phyloP scores from a whole-genome alignment of 2,888 invertebrate genomes.

The Aplocera efformata region DNA sequence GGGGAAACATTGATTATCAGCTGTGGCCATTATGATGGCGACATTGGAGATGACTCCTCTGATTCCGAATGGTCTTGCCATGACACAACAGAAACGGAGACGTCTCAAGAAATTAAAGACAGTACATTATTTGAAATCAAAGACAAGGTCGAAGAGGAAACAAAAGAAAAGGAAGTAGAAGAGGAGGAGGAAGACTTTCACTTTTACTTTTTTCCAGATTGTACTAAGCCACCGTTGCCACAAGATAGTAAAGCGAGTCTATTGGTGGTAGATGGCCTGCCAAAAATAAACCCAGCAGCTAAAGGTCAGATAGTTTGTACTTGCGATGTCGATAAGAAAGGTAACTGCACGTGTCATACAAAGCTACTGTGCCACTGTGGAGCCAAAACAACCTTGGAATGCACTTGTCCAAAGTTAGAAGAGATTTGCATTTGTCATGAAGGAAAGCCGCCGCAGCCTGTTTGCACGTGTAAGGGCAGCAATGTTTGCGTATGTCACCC shows the following conservation, averaged over 20 bases:
- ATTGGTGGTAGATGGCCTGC: conserved; percentile 57
- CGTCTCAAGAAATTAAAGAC: conserved; percentile 40
- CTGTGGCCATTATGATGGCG: conserved; percentile 64
- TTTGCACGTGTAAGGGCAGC: conserved; percentile 51
- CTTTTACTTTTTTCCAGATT: conserved; percentile 72
- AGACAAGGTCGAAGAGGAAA: conserved; percentile 37
- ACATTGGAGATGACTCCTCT: conserved; percentile 48
- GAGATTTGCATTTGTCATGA: conserved; percentile 59
- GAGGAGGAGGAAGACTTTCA: conserved; percentile 61
- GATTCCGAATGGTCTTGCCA: conserved; percentile 67
- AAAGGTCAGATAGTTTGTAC: conserved; percentile 41
- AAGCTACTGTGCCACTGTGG: conserved; percentile 63
- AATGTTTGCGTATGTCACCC: conserved; percentile 57
- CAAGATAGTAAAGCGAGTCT: conserved; percentile 54
- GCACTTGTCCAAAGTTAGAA: conserved; percentile 49
- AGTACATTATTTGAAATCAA: conserved; percentile 36
- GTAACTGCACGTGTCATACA: conserved; percentile 52
- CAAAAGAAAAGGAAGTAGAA: conserved; percentile 30
- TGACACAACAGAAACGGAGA: conserved; percentile 42
- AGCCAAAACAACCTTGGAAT: conserved; percentile 46
- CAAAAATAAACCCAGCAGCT: conserved; percentile 49
- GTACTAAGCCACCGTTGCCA: conserved; percentile 43
- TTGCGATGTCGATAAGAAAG: conserved; percentile 47
- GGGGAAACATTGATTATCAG: conserved; percentile 78
- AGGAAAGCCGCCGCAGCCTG: conserved; percentile 39